Evolutionary conservation across 2,797 vertebrate species (phyloP).

Genomic region (Lateolabrax maculatus): DNA sequence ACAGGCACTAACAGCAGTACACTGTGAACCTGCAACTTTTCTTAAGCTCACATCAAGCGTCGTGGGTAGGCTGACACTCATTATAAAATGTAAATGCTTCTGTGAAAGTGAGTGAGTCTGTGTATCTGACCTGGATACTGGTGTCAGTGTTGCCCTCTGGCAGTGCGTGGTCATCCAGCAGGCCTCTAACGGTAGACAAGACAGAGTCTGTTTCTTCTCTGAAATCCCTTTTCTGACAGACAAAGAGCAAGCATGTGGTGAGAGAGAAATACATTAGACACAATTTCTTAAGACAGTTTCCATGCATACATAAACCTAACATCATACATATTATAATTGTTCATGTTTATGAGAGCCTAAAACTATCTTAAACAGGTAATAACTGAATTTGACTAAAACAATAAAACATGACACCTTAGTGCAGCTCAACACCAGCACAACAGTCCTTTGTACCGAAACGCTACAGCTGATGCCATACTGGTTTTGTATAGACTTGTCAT

Average conservation of each 20-base stretch:
- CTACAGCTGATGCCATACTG: neutral
- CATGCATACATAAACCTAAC: neutral
- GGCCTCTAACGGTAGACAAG: slow-evolving; percentile 61
- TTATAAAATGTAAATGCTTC: neutral
- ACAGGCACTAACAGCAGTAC: neutral
- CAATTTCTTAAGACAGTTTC: neutral
- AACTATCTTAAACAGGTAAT: neutral
- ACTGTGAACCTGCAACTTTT: neutral
- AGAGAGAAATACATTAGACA: slow-evolving; percentile 9
- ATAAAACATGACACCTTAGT: neutral
- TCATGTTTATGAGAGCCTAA: neutral
- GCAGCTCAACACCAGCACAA: neutral
- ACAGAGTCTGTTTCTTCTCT: slow-evolving; percentile 76
- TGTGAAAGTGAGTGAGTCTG: neutral
- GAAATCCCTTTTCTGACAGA: slow-evolving; percentile 85
- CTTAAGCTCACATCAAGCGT: neutral
- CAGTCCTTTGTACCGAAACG: too few species aligned
- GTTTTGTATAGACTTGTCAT: neutral
- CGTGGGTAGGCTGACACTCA: neutral
- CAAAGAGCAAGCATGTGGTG: neutral
- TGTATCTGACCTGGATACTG: slow-evolving; percentile 82
- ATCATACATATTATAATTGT: neutral
- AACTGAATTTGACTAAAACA: neutral
- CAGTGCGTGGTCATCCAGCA: slow-evolving; percentile 62
- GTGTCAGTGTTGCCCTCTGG: slow-evolving; percentile 54